phyloP scores from a whole-genome alignment of 2,888 invertebrate genomes.

The Gari tellinella region DNA sequence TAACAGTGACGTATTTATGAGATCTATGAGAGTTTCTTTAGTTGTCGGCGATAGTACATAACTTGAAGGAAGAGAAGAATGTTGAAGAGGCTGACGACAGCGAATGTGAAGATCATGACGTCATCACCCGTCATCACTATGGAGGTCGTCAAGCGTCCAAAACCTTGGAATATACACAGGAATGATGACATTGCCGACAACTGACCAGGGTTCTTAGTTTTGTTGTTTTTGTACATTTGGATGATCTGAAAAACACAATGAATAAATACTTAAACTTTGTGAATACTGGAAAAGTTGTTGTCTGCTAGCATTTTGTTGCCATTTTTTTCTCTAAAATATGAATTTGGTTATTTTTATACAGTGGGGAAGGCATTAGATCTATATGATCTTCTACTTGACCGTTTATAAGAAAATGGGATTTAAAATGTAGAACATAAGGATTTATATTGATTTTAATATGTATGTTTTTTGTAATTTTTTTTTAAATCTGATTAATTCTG shows the following conservation, averaged over 20 bases:
- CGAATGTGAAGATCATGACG: constrained; percentile 63
- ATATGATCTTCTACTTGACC: too few relatives aligned
- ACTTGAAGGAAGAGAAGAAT: constrained; percentile 63
- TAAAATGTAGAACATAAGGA: too few relatives aligned
- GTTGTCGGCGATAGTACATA: constrained; percentile 56
- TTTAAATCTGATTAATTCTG: too few relatives aligned
- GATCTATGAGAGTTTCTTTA: constrained; percentile 37
- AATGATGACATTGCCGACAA: constrained; percentile 64
- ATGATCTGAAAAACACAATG: constrained; percentile 52
- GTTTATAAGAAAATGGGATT: too few relatives aligned
- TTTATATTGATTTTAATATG: too few relatives aligned
- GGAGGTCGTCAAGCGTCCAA: constrained; percentile 66
- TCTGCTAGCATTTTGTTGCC: too few relatives aligned
- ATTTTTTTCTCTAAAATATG: too few relatives aligned
- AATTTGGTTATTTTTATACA: too few relatives aligned
- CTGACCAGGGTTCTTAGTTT: constrained; percentile 62
- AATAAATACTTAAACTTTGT: not conserved
- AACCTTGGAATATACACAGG: constrained; percentile 66
- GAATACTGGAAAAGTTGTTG: too few relatives aligned
- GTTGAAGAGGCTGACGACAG: constrained; percentile 54
- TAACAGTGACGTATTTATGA: too few relatives aligned
- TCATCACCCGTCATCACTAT: constrained; percentile 59
- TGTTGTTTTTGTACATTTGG: constrained; percentile 64
- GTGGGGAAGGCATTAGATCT: too few relatives aligned
- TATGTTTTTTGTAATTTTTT: too few relatives aligned